Evolutionary conservation across 2,888 invertebrate species (phyloP), one percentile per base, ranked within the genome.

Genomic region (Brenthis hecate): DNA sequence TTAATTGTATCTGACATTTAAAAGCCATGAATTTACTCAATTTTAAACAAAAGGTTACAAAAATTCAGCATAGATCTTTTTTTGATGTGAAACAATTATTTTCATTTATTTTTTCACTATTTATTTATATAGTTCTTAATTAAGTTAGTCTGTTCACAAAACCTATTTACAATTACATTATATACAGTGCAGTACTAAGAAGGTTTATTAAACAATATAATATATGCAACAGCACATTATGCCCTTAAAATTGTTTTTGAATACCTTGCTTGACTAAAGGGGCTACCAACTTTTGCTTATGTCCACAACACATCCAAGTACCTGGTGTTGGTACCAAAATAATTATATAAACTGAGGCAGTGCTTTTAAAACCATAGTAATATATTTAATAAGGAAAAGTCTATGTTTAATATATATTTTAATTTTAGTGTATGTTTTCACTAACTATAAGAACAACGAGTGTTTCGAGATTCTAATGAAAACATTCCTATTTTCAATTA

Each of bases 271-370:
- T 71, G 62, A 81, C 81, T 78, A 86, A 76, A 66, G 88, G 87
- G 73, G 84, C 83, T 74, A 91, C 83, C 70, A 77, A 81, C 80
- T 83, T 83, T 78, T 76, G 74, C 72, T 83, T 87, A 81, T 85
- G 85, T 82, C 85, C 83, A 89, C 90, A 91, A 90, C 89, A 90
- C 78, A 87, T 80, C 89, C 86, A 89, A 78, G 80, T 77, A 77
- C 87, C 90, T 91, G 82, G 78, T 76, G 76, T 80, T 74, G 82
- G 72, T 80, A 84, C 81, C 73, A 75, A 75, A 72, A 72, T 1
- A 68, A 63, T 68, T 56, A 62, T 56, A 61, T 50, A 47, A 50
- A 50, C 54, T 66, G n/a, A 50, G 36, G 48, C 28, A 55, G 13
- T 43, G 16, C 13, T 28, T 36, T 36, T 19, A 6, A 51, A 62